phyloP scores from a whole-genome alignment of 2,797 vertebrate species.

The Clarias pachynema region DNA sequence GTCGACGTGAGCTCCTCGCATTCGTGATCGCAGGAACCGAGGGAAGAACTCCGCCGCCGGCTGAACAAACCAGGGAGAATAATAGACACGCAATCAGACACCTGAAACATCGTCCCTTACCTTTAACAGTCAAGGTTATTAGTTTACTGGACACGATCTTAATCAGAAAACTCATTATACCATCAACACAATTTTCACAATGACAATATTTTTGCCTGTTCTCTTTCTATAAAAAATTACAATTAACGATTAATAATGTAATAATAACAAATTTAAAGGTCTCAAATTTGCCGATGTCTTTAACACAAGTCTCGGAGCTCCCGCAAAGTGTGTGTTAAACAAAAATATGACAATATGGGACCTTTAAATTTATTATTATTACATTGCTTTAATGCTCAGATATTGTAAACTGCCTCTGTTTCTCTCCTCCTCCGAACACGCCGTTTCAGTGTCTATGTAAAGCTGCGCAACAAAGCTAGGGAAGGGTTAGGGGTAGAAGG shows the following conservation, averaged over 20 bases:
- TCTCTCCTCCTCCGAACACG: no score
- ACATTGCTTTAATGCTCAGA: background rate
- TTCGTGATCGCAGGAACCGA: slow-evolving; percentile 89
- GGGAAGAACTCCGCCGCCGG: slow-evolving; percentile 89
- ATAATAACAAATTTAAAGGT: background rate
- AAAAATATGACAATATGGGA: no score
- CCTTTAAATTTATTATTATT: background rate
- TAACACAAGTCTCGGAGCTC: no score
- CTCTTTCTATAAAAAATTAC: background rate
- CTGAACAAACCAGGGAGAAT: slow-evolving; percentile 62
- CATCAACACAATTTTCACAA: no score
- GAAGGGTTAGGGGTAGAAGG: no score
- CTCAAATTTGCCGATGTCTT: no score
- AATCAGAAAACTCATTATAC: background rate
- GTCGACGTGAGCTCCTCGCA: slow-evolving; percentile 88
- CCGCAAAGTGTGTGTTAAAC: no score
- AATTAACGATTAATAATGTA: background rate
- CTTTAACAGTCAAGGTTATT: background rate
- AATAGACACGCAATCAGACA: background rate
- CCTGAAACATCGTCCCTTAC: background rate
- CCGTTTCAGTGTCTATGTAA: no score
- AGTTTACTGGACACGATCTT: background rate
- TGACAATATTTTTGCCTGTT: background rate
- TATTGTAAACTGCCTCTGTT: no score
- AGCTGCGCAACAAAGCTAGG: no score